phyloP scores from a whole-genome alignment of 2,888 invertebrate genomes.

The Schizaphis graminum region DNA sequence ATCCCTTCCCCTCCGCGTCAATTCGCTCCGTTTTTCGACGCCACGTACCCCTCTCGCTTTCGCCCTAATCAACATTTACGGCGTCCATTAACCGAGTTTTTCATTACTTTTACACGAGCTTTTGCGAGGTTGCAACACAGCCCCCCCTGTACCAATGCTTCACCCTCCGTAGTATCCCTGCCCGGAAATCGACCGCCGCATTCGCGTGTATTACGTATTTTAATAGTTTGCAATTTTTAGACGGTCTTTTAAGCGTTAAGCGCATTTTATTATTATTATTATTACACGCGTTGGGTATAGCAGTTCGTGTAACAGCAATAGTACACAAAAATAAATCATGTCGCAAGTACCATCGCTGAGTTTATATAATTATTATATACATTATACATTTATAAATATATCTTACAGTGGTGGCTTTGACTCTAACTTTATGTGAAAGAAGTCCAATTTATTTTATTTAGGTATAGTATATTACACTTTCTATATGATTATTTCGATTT shows the following conservation, averaged over 20 bases:
- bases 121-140: neutral
- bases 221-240: neutral
- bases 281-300: neutral
- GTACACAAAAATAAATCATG: neutral
- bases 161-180: neutral
- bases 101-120: conserved; percentile 64
- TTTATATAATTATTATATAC: neutral
- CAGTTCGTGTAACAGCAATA: neutral
- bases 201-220: conserved; percentile 7
- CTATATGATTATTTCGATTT: neutral
- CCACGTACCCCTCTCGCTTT: neutral
- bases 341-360: neutral
- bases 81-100: conserved; percentile 63
- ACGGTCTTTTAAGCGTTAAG: conserved; percentile 37
- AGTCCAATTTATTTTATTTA: too few relatives aligned
- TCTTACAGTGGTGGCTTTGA: neutral
- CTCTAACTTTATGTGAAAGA: neutral
- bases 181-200: neutral
- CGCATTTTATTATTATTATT: neutral
- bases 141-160: neutral
- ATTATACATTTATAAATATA: neutral
- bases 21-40: neutral
- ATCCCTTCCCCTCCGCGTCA: too few relatives aligned
- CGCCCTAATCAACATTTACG: conserved; percentile 64
- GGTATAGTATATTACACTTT: too few relatives aligned